A percentile compares a stretch with the other conserved stretches of the same genome.
Conservation (phyloP, 2,888 invertebrate species). For the Tipula vernalis region DNA sequence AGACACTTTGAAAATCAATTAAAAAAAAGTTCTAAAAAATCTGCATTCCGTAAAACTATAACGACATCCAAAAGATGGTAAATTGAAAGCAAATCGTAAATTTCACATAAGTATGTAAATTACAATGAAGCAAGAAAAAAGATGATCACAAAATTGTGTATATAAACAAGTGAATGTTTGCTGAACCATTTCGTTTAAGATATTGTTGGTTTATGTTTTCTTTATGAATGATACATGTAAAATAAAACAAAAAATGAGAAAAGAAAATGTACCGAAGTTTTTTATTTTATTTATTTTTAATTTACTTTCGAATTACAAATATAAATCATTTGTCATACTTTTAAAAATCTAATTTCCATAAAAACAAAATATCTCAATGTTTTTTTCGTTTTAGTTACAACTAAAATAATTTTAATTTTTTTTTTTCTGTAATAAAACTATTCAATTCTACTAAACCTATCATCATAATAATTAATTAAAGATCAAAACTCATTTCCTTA, state of each 20-base stretch:
- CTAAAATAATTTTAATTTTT: neutral
- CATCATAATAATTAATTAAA: constrained; percentile 4
- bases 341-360: neutral
- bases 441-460: neutral
- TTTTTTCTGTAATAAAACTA: neutral
- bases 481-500: constrained; percentile 4
- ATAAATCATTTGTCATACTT: neutral
- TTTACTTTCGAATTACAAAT: neutral
- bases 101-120: neutral
- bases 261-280: neutral
- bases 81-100: neutral
- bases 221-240: neutral
- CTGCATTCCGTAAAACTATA: neutral
- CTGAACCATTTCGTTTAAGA: neutral
- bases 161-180: neutral
- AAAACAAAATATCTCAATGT: neutral
- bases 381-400: neutral
- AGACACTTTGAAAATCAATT: no score
- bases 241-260: neutral
- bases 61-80: neutral
- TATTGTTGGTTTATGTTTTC: neutral
- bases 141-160: neutral
- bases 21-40: no score
- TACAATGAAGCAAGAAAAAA: neutral
- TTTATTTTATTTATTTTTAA: neutral